These are phyloP conservation scores for Arctopsyche grandis DNA, from an alignment of 1,140 invertebrate genomes.

Conservation along the genomic window DNA sequence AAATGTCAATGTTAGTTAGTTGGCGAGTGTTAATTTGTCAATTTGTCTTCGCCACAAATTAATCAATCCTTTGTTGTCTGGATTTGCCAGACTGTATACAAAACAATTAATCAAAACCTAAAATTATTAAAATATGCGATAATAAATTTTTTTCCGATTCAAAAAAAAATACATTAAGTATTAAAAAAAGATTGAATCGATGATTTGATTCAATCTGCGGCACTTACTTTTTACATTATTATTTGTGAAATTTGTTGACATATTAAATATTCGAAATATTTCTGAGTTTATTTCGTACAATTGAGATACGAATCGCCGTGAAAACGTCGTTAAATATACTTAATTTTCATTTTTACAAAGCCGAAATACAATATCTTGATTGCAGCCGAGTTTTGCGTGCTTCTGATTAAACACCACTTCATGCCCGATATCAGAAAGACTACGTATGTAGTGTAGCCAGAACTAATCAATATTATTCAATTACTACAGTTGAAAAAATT, in stretches of 20 bases:
- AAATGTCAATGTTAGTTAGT: not conserved
- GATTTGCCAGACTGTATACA: not conserved
- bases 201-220: no score
- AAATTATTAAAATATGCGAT: not conserved
- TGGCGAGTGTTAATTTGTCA: not conserved
- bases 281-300: not conserved
- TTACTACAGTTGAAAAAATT: no score
- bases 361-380: constrained; percentile 9
- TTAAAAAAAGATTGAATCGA: no score
- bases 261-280: no score
- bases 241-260: no score
- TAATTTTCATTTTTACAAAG: constrained; percentile 16
- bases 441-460: not conserved
- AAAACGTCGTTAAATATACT: not conserved
- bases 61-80: constrained; percentile 10
- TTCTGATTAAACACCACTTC: constrained; percentile 12
- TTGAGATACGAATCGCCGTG: not conserved
- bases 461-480: no score
- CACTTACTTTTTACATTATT: no score
- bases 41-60: not conserved
- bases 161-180: not conserved
- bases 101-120: not conserved
- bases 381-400: constrained; percentile 6
- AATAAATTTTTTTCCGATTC: not conserved
- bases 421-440: not conserved